Evolutionary conservation across 2,113 vertebrate species (phyloP).

Genomic region (Coptodon bakossiorum): DNA sequence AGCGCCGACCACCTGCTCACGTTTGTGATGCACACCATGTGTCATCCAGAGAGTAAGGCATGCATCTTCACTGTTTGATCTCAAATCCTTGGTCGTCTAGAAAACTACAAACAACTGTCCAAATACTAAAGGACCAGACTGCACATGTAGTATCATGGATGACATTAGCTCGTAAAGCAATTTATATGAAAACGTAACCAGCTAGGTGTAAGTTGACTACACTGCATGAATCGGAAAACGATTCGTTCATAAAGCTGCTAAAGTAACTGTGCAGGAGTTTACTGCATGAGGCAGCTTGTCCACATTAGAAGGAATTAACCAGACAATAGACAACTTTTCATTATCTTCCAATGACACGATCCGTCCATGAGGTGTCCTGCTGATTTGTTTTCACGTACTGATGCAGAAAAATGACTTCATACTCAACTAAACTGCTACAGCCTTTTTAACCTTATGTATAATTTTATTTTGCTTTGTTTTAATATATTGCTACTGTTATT

Average conservation of each 20-base stretch:
- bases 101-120: not conserved
- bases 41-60: not conserved
- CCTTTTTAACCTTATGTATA: not conserved
- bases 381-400: not conserved
- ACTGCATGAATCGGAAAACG: not conserved
- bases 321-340: not conserved
- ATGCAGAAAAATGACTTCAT: not conserved
- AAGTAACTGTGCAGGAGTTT: not conserved
- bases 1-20: fast-evolving
- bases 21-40: fast-evolving
- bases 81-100: fast-evolving
- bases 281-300: not conserved
- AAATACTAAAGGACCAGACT: fast-evolving
- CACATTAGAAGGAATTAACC: not conserved
- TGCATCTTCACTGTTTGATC: not conserved
- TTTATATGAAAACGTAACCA: not conserved
- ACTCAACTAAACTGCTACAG: not conserved
- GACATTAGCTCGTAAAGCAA: fast-evolving
- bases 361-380: fast-evolving
- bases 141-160: fast-evolving
- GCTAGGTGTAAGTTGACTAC: fast-evolving
- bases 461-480: not conserved
- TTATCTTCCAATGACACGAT: not conserved
- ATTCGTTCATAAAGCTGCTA: not conserved
- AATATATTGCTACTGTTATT: not conserved